Conservation (phyloP, 2,797 vertebrate genomes). For the Hydrolagus colliei region DNA sequence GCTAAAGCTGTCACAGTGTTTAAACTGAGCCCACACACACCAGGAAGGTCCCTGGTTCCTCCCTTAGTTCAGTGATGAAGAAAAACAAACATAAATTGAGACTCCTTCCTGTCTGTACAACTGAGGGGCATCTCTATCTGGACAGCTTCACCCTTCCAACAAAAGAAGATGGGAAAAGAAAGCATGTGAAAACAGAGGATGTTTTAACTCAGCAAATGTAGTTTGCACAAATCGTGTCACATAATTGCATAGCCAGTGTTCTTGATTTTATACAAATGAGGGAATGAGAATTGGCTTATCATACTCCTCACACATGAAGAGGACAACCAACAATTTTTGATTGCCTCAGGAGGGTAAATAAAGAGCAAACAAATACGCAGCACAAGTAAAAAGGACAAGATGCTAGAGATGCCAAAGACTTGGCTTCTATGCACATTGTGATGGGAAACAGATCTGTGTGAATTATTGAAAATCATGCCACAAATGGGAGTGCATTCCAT, state of each 20-base stretch:
- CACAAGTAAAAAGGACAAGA: background rate
- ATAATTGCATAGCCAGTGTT: background rate
- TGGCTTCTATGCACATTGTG: background rate
- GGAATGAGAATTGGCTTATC: background rate
- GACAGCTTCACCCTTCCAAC: background rate
- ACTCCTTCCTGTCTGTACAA: background rate
- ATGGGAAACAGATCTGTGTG: background rate
- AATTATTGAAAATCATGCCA: too few species aligned
- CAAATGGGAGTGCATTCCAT: too few species aligned
- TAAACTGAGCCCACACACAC: too few species aligned
- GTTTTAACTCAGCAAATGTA: too few species aligned
- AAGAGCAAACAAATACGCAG: background rate
- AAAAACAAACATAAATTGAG: background rate
- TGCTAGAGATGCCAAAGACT: background rate
- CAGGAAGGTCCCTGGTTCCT: too few species aligned
- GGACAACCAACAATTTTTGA: background rate
- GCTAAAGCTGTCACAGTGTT: too few species aligned
- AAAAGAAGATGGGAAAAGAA: background rate
- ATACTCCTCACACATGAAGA: background rate
- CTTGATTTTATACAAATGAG: background rate
- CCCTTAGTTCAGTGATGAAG: background rate
- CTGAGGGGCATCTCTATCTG: background rate
- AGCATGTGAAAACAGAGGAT: background rate
- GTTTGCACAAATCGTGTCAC: too few species aligned
- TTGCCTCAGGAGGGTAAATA: background rate